Evolutionary conservation across 2,113 vertebrate species (phyloP), one percentile per base, ranked within the genome.

Genomic region (Forbesichthys agassizii): DNA sequence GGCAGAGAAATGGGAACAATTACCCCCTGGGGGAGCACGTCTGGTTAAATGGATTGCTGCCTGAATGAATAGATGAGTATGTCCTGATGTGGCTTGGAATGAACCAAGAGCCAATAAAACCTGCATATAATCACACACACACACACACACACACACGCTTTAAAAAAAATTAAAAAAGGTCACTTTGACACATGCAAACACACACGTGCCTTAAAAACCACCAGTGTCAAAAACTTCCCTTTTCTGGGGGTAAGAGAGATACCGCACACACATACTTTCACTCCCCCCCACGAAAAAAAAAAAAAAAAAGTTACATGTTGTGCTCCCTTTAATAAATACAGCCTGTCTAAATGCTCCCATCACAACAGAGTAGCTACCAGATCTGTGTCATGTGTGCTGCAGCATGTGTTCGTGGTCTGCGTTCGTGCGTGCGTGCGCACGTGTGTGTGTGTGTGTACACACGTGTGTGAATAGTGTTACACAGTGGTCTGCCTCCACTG

Each of bases 291-390:
- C 36, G 58, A 42, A 66, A 48, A 68, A 66, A 61, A 61, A 66
- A 61, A 61, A 61, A 42, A 66, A 27, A 27, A 48, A 61, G 52
- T 71, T 63, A 61, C 56, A 52, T 52, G 68, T 57, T 58, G 20
- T 64, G 60, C 27, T 73, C 68, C 72, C 63, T 80, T 46, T 84
- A 76, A 80, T 72, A 77, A 80, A 70, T 56, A 33, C 64, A 64
- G 68, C 36, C 55, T 68, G 72, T 42, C 42, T 52, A 76, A 49
- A 62, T 64, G 53, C 53, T 67, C 64, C 74, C 71, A 66, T 49
- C 74, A 69, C 64, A 64, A 81, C 57, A 20, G 36, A 70, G 36
- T 61, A 66, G 61, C 52, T 68, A 71, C 67, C 52, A 66, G 52
- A 61, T 70, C 61, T 56, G 27, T 27, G 27, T 27, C 27, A 27